A percentile compares a stretch with the other conserved stretches of the same genome.
These are phyloP conservation scores for Podotricha telesiphe DNA, from an alignment of 2,888 invertebrate genomes.

Conservation along the genomic window DNA sequence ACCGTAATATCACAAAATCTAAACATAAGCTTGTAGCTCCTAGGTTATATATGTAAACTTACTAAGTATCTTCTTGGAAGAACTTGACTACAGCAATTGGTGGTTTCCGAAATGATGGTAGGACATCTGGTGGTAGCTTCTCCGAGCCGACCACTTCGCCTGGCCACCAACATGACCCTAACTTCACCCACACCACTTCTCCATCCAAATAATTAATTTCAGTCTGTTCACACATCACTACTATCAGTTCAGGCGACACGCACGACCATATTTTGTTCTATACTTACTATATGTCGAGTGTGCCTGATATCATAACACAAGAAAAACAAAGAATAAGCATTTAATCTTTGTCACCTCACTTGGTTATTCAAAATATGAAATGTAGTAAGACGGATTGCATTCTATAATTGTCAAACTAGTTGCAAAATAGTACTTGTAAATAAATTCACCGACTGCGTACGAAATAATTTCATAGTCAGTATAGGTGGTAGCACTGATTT, in stretches of 20 bases:
- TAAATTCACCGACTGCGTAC: constrained; percentile 81
- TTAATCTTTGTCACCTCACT: constrained; percentile 48
- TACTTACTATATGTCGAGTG: constrained; percentile 65
- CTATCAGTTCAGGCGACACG: constrained; percentile 71
- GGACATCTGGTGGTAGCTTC: constrained; percentile 87
- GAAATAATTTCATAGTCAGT: constrained; percentile 67
- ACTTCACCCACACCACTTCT: constrained; percentile 93
- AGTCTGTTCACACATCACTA: constrained; percentile 88
- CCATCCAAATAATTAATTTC: constrained; percentile 87
- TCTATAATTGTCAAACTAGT: constrained; percentile 74
- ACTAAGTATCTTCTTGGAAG: constrained; percentile 93
- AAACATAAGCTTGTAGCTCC: constrained; percentile 1
- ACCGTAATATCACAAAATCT: not conserved
- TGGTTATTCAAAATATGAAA: constrained; percentile 49
- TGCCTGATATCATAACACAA: constrained; percentile 66
- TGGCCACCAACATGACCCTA: constrained; percentile 93
- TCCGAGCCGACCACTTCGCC: constrained; percentile 88
- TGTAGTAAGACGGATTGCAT: constrained; percentile 52
- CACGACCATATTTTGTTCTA: constrained; percentile 78
- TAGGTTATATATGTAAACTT: constrained; percentile 70
- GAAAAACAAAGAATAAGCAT: constrained; percentile 39
- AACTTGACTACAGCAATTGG: constrained; percentile 93
- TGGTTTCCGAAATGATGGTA: constrained; percentile 86
- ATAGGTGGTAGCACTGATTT: constrained; percentile 66
- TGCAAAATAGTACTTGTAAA: constrained; percentile 80